phyloP scores from a whole-genome alignment of 2,888 invertebrate genomes.

The Cerceris rybyensis region DNA sequence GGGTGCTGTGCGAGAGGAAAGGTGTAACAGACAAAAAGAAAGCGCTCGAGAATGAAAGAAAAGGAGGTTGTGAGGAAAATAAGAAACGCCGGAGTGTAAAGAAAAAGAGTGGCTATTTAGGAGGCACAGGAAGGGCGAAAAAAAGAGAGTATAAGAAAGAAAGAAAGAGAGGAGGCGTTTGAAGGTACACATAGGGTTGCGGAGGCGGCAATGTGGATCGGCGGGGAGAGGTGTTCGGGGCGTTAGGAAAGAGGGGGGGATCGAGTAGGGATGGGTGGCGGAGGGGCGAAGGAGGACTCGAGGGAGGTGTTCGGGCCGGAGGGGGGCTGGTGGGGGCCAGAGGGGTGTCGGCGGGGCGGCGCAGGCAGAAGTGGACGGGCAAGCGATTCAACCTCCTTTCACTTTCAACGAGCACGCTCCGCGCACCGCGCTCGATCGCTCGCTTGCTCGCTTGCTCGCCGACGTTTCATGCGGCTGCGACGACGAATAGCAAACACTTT shows the following conservation, averaged over 20 bases:
- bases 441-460: constrained; percentile 46
- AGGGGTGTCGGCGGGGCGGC: constrained; percentile 51
- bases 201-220: constrained; percentile 66
- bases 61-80: too few relatives aligned
- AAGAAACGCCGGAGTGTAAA: too few relatives aligned
- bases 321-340: constrained; percentile 50
- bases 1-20: background rate
- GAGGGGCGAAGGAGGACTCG: constrained; percentile 47
- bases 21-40: too few relatives aligned
- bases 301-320: constrained; percentile 42
- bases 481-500: constrained; percentile 60
- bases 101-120: too few relatives aligned
- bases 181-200: constrained; percentile 46
- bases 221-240: constrained; percentile 51
- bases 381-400: constrained; percentile 82
- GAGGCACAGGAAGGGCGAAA: constrained; percentile 4
- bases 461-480: constrained; percentile 60
- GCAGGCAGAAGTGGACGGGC: constrained; percentile 77
- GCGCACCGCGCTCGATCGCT: constrained; percentile 73
- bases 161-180: constrained; percentile 27
- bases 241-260: constrained; percentile 29
- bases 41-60: too few relatives aligned
- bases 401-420: constrained; percentile 82
- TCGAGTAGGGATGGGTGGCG: constrained; percentile 36
- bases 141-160: constrained; percentile 20